These are phyloP conservation scores for Cichlasoma orientale DNA, from an alignment of 2,797 vertebrate species.

Conservation along the genomic window DNA sequence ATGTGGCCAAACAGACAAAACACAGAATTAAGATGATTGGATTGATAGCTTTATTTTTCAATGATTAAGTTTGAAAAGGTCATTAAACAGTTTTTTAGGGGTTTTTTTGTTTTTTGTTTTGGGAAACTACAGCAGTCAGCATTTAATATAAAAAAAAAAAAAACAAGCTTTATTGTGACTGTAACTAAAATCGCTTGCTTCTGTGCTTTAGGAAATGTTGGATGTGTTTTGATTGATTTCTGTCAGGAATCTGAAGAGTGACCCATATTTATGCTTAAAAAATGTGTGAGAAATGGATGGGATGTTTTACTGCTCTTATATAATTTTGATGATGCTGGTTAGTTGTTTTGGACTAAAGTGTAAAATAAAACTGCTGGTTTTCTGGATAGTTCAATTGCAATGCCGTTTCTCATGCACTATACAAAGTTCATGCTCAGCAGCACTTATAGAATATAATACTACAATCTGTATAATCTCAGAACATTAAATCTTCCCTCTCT, in stretches of 20 bases:
- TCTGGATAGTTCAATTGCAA: neutral
- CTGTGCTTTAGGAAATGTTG: neutral
- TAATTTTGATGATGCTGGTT: neutral
- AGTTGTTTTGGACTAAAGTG: neutral
- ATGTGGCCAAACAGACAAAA: neutral
- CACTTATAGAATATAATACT: no score
- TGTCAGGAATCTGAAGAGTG: neutral
- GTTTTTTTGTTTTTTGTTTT: no score
- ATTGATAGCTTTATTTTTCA: neutral
- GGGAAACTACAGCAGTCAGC: no score
- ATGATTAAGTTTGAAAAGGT: neutral
- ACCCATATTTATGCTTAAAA: fast-evolving
- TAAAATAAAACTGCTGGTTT: neutral
- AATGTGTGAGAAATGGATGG: neutral
- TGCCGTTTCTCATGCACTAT: neutral
- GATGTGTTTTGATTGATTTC: neutral
- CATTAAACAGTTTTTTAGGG: no score
- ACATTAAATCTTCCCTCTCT: no score
- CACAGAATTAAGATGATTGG: neutral
- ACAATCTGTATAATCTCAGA: no score
- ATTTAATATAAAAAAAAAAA: no score
- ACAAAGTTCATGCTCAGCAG: neutral
- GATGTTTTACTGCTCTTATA: neutral
- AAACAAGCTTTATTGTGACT: neutral
- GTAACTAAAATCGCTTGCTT: neutral